phyloP scores from a whole-genome alignment of 2,888 invertebrate species.

The Drosophila rellima region DNA sequence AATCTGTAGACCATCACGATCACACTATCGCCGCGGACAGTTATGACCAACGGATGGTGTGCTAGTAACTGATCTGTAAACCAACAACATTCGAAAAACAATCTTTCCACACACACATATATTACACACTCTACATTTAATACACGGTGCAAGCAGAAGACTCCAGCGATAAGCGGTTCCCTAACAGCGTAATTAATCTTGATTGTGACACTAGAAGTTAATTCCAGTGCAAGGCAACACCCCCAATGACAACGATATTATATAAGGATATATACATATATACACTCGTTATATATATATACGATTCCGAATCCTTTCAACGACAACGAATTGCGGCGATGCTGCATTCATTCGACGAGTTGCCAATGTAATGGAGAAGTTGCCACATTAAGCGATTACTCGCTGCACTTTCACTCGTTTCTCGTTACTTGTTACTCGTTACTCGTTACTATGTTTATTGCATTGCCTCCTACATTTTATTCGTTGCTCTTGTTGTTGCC shows the following conservation, averaged over 20 bases:
- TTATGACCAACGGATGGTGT: constrained; percentile 84
- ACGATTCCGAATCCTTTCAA: constrained; percentile 46
- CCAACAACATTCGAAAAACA: constrained; percentile 38
- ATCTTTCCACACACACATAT: constrained; percentile 35
- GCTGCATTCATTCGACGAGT: constrained; percentile 45
- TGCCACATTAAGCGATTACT: constrained; percentile 24
- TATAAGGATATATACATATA: constrained; percentile 37
- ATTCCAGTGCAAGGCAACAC: constrained; percentile 54
- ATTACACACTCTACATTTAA: constrained; percentile 36
- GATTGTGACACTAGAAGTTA: constrained; percentile 66
- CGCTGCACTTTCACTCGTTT: constrained; percentile 26
- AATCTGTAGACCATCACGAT: constrained; percentile 84
- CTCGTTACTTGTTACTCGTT: constrained; percentile 33
- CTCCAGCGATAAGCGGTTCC: constrained; percentile 48
- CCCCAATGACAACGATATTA: constrained; percentile 48
- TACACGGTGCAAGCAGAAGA: constrained; percentile 61
- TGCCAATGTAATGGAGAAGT: constrained; percentile 68
- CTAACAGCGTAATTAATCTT: constrained; percentile 61
- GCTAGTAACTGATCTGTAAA: constrained; percentile 85
- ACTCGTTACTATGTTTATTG: constrained; percentile 43
- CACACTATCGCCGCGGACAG: constrained; percentile 84
- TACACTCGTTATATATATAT: constrained; percentile 26
- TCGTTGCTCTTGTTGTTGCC: constrained; percentile 57
- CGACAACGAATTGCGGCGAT: constrained; percentile 52
- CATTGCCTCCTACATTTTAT: constrained; percentile 44